A percentile compares a stretch with the other conserved stretches of the same genome.
phyloP scores from a whole-genome alignment of 2,113 vertebrate genomes.

The Tetrao urogallus region DNA sequence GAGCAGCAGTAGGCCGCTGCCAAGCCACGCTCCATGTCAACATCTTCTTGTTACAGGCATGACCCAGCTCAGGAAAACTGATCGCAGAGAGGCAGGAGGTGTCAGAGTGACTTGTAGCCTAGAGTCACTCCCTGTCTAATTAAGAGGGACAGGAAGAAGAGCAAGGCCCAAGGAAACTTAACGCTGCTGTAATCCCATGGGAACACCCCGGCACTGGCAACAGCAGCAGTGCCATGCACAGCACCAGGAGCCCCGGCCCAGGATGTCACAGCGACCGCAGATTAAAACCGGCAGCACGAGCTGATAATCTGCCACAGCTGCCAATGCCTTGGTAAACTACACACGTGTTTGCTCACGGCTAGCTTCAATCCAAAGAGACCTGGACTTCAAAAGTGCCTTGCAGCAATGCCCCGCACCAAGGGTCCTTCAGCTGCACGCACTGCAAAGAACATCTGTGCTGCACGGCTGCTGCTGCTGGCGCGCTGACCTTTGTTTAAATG shows the following conservation, averaged over 20 bases:
- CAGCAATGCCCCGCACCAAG: neutral
- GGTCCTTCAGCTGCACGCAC: neutral
- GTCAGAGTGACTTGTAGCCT: slow-evolving; percentile 26
- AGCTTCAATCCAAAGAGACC: neutral
- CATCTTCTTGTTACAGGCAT: neutral
- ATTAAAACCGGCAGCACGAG: neutral
- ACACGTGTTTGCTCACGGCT: neutral
- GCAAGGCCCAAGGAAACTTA: slow-evolving; percentile 12
- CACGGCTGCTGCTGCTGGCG: slow-evolving; percentile 23
- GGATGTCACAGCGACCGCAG: neutral
- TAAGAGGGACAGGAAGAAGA: neutral
- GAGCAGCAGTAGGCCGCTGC: neutral
- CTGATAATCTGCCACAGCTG: neutral
- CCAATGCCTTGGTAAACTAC: neutral
- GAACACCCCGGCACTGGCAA: neutral
- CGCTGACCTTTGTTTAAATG: slow-evolving; percentile 51
- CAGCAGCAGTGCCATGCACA: neutral
- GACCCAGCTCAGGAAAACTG: slow-evolving; percentile 28
- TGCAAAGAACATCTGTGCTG: neutral
- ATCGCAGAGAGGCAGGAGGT: neutral
- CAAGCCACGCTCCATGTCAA: neutral
- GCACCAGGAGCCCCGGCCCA: too few relatives aligned
- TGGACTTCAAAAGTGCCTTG: neutral
- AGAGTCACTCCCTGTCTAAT: slow-evolving; percentile 34
- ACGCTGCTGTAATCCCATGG: neutral